Evolutionary conservation across 2,113 vertebrate species (phyloP).

Genomic region (Willisornis vidua): DNA sequence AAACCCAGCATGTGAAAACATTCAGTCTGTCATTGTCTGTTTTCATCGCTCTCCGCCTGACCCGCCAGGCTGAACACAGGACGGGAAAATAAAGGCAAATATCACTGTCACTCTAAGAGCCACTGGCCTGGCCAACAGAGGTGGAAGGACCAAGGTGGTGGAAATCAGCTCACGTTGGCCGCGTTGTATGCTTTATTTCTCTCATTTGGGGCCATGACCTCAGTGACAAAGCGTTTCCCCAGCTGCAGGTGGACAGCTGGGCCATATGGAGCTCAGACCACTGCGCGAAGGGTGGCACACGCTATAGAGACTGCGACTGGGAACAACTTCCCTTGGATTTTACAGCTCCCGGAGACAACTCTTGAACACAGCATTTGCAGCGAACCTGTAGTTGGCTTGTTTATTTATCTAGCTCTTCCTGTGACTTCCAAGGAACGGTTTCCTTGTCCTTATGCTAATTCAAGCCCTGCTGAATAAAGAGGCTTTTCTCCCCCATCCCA

Average conservation of each 20-base stretch:
- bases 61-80: not conserved
- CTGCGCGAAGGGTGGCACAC: not conserved
- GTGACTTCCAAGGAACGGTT: conserved; percentile 39
- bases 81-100: not conserved
- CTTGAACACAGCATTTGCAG: not conserved
- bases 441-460: conserved; percentile 52
- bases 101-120: not conserved
- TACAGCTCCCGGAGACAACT: not conserved
- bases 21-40: not conserved
- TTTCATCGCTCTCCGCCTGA: not conserved
- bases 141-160: not conserved
- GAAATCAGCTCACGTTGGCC: not conserved
- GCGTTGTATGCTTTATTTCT: not conserved
- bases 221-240: not conserved
- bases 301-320: accelerated
- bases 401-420: conserved; percentile 46
- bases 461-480: conserved; percentile 49
- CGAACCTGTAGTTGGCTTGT: conserved; percentile 28
- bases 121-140: accelerated
- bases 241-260: not conserved
- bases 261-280: not conserved
- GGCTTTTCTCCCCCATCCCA: not conserved
- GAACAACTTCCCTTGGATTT: not conserved
- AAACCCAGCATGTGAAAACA: conserved; percentile 45
- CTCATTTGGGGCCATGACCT: not conserved